Base-by-base conservation (phyloP, 2,888 invertebrate species). In the Pristionchus fissidentatus region DNA sequence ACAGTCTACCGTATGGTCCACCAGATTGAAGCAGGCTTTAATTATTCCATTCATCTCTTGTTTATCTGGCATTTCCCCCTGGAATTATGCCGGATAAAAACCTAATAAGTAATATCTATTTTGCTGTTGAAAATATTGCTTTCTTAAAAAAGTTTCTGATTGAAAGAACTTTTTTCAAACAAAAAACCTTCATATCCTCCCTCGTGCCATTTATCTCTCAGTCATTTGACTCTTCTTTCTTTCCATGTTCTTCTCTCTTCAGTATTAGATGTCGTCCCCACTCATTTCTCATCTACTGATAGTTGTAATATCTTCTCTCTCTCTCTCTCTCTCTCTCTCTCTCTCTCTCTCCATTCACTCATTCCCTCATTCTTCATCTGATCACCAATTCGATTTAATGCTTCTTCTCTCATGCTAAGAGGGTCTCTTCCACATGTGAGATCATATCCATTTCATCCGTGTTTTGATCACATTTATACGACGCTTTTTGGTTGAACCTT, bases 221-320 rank as follows among this genome's bases (percentile, higher is more conserved):
- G 41, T 77, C 73, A 38, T 29, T 35, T n/a, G 52, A 73, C 19
- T 46, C 62, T 57, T 75, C 60, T 57, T 55, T 32, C 57, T 38
- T 43, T 46, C 46, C 49, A 66, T 66, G 60, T 19, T 35, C 52
- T 60, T 49, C 15, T 55, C 60, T 57, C 46, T 19, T 26, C 43
- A 41, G 66, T 29, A 41, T 73, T 75, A 66, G 73, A 75, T 80
- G 75, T 75, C 66, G 38, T 83, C 66, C 38, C 46, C 60, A 77
- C 85, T 83, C 85, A 80, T 85, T 83, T 83, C 73, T 62, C 62
- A n/a, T 62, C 13, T 15, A 62, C 32, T 62, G 62, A 62, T 73
- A 73, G 73, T 73, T 73, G 73, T 73, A 73, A 73, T 73, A 73
- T 73, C 32, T 49, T 66, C 52, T 75, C 55, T 38, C 66, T 73